Percentiles rank a stretch among this genome's conserved stretches.
Conservation (phyloP, 2,113 vertebrate species). For the Amphilophus citrinellus region DNA sequence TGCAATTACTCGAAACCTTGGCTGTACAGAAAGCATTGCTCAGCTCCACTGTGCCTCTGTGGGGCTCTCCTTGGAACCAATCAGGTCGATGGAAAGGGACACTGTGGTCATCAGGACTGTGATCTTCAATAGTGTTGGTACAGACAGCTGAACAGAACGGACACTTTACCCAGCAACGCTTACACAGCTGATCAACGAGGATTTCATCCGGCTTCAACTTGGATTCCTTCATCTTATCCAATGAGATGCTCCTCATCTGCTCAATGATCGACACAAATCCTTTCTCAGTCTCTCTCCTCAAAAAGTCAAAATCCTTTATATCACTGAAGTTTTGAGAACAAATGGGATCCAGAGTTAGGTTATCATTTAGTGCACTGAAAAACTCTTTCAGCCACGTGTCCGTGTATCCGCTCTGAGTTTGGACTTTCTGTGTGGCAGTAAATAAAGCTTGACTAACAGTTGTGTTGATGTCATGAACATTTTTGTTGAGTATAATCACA, state of each 20-base stretch:
- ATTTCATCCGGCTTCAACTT: conserved; percentile 5
- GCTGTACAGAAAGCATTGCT: conserved; percentile 54
- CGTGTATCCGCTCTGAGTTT: not conserved
- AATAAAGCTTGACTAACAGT: conserved; percentile 5
- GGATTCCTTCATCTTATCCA: conserved; percentile 8
- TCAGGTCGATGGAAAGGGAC: not conserved
- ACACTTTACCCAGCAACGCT: conserved; percentile 1
- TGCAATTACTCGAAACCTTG: not conserved
- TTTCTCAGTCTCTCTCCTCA: not conserved
- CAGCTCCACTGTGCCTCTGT: conserved; percentile 28
- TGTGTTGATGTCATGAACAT: not conserved
- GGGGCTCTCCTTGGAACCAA: conserved; percentile 35
- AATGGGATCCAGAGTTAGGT: not conserved
- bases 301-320: conserved; percentile 3
- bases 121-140: conserved; percentile 7
- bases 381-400: not conserved
- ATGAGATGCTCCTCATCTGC: conserved; percentile 8
- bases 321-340: not conserved
- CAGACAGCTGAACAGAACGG: conserved; percentile 2
- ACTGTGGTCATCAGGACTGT: not conserved
- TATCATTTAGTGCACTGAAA: not conserved
- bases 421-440: not conserved
- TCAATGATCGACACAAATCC: not conserved
- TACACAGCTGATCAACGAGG: not conserved
- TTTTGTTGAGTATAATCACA: not conserved